Evolutionary conservation across 2,113 vertebrate species (phyloP).

Genomic region (Mirza zaza): DNA sequence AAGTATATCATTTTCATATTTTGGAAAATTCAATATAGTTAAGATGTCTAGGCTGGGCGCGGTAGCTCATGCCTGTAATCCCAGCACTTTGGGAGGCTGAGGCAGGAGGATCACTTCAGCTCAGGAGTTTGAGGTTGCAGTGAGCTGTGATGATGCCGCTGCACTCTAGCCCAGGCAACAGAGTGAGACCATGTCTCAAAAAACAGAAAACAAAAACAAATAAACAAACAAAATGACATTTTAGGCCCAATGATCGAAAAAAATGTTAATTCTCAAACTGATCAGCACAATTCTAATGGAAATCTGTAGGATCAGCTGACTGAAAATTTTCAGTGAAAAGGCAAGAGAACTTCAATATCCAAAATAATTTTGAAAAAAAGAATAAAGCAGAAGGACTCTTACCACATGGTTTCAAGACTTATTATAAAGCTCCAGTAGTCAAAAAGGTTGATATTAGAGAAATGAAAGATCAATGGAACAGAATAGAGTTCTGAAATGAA

Average conservation of each 20-base stretch:
- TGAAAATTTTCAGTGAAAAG: neutral
- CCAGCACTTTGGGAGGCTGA: no score
- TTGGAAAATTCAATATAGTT: neutral
- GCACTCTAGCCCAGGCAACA: no score
- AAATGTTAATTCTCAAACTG: neutral
- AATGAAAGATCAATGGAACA: neutral
- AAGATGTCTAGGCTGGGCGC: neutral
- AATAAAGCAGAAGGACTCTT: neutral
- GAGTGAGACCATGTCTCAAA: no score
- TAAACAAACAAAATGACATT: no score
- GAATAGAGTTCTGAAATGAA: neutral
- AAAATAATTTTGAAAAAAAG: neutral
- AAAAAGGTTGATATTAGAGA: neutral
- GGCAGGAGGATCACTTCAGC: no score
- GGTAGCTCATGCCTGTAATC: no score
- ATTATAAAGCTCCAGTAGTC: neutral
- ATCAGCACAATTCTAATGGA: neutral
- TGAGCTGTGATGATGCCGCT: no score
- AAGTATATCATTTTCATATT: neutral
- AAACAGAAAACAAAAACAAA: no score
- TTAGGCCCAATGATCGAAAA: no score
- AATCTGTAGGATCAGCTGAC: neutral
- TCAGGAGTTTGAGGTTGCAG: no score
- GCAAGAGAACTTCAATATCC: neutral
- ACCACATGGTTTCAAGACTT: neutral